These are phyloP conservation scores for Helleia helle DNA, from an alignment of 2,888 invertebrate genomes.

Conservation along the genomic window DNA sequence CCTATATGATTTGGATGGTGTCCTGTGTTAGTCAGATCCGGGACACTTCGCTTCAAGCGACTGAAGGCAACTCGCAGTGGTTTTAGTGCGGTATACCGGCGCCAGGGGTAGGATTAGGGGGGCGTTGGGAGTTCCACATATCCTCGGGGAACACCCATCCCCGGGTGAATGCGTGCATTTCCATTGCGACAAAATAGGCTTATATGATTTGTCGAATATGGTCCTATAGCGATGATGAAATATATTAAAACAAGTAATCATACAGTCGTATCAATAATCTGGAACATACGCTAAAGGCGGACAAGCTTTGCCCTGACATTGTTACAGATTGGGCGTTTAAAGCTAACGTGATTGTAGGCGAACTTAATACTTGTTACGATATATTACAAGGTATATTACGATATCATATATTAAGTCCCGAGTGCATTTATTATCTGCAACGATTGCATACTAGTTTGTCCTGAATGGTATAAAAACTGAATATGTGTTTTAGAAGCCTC, in stretches of 20 bases:
- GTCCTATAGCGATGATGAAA: no score
- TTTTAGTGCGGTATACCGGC: no score
- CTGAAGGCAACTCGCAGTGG: no score
- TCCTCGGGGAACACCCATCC: no score
- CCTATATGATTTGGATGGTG: no score
- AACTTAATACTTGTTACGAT: conserved; percentile 20
- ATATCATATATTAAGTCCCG: conserved; percentile 16
- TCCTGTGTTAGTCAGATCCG: no score
- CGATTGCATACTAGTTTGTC: conserved; percentile 49
- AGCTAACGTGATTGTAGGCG: conserved; percentile 12
- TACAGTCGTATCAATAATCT: conserved; percentile 4
- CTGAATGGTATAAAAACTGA: conserved; percentile 53
- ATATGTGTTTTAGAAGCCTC: conserved; percentile 41
- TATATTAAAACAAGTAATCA: background rate
- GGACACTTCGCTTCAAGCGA: no score
- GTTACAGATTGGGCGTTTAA: conserved; percentile 26
- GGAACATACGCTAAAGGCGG: conserved; percentile 23
- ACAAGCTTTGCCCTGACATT: conserved; percentile 33
- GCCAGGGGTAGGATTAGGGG: no score
- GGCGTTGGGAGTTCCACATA: no score
- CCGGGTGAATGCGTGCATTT: no score
- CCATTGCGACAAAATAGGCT: no score
- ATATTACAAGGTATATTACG: conserved; percentile 23
- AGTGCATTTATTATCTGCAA: conserved; percentile 36
- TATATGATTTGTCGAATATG: no score